phyloP scores from a whole-genome alignment of 2,113 vertebrate species.

The Scomber japonicus region DNA sequence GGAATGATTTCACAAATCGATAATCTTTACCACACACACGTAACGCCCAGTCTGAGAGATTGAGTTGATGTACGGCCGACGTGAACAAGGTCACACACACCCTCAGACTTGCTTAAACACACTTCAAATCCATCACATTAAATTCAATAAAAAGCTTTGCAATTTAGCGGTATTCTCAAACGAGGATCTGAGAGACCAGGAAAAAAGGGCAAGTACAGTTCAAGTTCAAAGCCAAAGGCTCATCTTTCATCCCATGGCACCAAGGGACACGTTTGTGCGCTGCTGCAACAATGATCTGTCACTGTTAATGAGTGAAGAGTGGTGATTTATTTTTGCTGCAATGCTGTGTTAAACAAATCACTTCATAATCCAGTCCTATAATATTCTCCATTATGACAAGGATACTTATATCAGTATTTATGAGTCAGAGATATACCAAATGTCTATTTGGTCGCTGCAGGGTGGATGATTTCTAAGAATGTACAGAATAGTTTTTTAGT shows the following conservation, averaged over 20 bases:
- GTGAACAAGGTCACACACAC: constrained; percentile 58
- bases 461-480: constrained; percentile 5
- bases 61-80: constrained; percentile 27
- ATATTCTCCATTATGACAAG: constrained; percentile 58
- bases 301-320: constrained; percentile 71
- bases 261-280: constrained; percentile 52
- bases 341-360: constrained; percentile 66
- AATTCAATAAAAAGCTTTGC: constrained; percentile 46
- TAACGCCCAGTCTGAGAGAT: background rate
- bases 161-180: constrained; percentile 57
- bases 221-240: constrained; percentile 74
- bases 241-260: constrained; percentile 67
- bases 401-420: constrained; percentile 50
- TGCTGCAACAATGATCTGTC: constrained; percentile 63
- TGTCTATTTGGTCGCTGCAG: constrained; percentile 5
- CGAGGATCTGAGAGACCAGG: constrained; percentile 46
- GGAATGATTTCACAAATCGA: constrained; percentile 57
- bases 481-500: background rate
- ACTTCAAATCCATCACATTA: constrained; percentile 64
- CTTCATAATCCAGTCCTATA: constrained; percentile 55
- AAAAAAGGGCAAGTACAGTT: constrained; percentile 64
- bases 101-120: constrained; percentile 45
- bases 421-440: constrained; percentile 33
- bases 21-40: constrained; percentile 49
- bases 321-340: constrained; percentile 67